Evolutionary conservation across 1,140 invertebrate species (phyloP), one percentile per base, ranked within the genome.

Genomic region (Drosophila leontia): DNA sequence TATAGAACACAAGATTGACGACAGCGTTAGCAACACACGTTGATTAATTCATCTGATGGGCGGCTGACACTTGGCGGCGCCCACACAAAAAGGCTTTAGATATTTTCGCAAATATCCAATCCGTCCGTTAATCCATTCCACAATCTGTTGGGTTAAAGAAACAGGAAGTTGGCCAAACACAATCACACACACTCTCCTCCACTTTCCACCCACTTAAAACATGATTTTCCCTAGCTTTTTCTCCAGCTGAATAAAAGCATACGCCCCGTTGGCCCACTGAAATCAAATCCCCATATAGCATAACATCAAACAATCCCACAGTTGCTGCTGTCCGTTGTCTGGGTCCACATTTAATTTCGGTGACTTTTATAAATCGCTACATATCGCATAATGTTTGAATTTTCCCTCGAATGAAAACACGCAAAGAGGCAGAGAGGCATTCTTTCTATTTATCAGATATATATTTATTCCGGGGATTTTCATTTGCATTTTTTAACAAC

Each of bases 311-410:
- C 80, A 84, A 70, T 85, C 65, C 75, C 61, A 69, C 85, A 90
- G 86, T 90, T 90, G 85, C 75, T 85, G 85, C 85, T 90, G 85
- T 90, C 85, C 86, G 56, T 90, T 82, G 65, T 32, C 55, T 19
- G 74, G 74, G 69, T 53, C 64, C 61, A 57, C 78, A 85, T 91
- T 80, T 69, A 74, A 90, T 86, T 90, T 90, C 62, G 82, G 51
- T 90, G 85, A 90, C 85, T 90, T 90, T 90, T 90, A 90, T 91
- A 90, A 90, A 90, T 90, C 85, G 86, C 85, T 90, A 90, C 84
- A 88, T 71, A 84, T 84, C 81, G 72, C 81, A 85, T 84, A 85
- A 81, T 86, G 82, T 86, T 85, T 50, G 23, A 69, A 69, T 60
- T 51, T 72, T 34, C 59, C 37, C 23, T 17, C 34, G 35, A 70